These are phyloP conservation scores for Myotis pilosus DNA, from an alignment of 2,797 vertebrate species.

Conservation along the genomic window DNA sequence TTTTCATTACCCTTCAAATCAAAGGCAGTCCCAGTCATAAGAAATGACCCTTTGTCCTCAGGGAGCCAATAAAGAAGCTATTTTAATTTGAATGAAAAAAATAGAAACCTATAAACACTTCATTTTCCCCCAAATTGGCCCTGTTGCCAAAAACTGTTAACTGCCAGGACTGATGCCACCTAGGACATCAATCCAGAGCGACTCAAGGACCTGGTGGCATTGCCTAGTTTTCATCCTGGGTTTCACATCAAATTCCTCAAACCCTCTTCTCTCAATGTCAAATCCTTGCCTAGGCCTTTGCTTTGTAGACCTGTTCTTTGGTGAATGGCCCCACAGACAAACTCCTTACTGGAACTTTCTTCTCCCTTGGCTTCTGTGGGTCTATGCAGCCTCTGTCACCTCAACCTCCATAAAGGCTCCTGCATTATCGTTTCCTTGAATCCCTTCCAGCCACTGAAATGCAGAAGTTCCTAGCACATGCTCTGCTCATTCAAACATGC, in stretches of 20 bases:
- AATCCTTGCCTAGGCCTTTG: neutral
- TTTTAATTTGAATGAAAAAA: neutral
- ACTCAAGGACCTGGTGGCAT: neutral
- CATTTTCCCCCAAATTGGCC: neutral
- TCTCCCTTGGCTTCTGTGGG: neutral
- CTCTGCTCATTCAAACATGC: neutral
- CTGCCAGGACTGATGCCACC: neutral
- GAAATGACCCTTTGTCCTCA: neutral
- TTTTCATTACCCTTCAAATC: neutral
- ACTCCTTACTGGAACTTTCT: neutral
- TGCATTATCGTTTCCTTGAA: neutral
- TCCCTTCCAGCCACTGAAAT: neutral
- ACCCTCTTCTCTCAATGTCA: neutral
- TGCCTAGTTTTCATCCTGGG: neutral
- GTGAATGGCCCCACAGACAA: neutral
- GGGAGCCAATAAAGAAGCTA: neutral
- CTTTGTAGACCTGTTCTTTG: neutral
- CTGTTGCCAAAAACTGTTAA: neutral
- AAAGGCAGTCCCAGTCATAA: neutral
- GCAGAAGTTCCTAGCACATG: neutral
- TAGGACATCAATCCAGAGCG: neutral
- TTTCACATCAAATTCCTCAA: neutral
- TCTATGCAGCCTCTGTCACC: neutral
- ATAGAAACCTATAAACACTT: neutral
- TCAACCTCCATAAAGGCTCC: neutral